Percentiles rank a stretch among this genome's conserved stretches.
Evolutionary conservation across 2,888 invertebrate species (phyloP).

Genomic region (Apotomis betuletana): DNA sequence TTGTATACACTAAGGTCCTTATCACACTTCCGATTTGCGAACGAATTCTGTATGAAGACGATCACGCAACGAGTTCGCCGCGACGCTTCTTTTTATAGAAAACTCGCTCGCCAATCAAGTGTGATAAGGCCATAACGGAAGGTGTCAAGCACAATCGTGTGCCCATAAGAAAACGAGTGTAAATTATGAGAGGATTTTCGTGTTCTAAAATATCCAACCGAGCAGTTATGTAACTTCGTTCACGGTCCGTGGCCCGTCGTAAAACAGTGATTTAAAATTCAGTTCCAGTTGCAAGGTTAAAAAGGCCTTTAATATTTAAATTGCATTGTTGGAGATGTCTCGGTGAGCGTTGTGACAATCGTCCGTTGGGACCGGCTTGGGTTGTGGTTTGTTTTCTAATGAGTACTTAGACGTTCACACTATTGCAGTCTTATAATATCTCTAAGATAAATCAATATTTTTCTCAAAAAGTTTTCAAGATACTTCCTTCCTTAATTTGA

Average conservation of each 20-base stretch:
- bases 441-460: neutral
- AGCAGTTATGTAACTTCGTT: conserved; percentile 14
- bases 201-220: neutral
- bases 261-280: conserved; percentile 33
- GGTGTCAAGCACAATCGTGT: too few relatives aligned
- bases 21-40: too few relatives aligned
- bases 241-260: conserved; percentile 21
- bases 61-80: too few relatives aligned
- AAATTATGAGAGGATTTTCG: neutral
- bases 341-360: conserved; percentile 14
- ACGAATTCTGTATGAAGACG: too few relatives aligned
- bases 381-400: conserved; percentile 35
- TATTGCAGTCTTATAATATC: neutral
- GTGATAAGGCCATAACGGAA: too few relatives aligned
- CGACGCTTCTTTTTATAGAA: too few relatives aligned
- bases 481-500: too few relatives aligned
- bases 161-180: too few relatives aligned
- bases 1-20: too few relatives aligned
- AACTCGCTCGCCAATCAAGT: too few relatives aligned
- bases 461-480: too few relatives aligned
- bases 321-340: conserved; percentile 27
- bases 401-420: neutral
- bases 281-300: conserved; percentile 33
- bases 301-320: conserved; percentile 41
- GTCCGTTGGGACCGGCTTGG: conserved; percentile 22